phyloP scores from a whole-genome alignment of 2,113 vertebrate species.

The Syngnathoides biaculeatus region DNA sequence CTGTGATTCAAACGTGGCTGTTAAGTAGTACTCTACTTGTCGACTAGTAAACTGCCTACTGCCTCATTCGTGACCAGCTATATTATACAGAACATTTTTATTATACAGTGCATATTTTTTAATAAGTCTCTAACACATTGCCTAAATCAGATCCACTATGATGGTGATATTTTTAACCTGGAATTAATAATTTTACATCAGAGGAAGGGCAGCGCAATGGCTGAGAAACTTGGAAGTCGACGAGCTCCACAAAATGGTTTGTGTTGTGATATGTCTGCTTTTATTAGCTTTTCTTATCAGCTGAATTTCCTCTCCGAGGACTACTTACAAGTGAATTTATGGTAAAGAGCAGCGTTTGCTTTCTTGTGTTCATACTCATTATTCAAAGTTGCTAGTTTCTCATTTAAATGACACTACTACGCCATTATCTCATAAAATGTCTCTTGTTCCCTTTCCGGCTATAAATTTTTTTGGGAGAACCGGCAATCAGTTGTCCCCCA shows the following conservation, averaged over 20 bases:
- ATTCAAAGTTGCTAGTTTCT: conserved; percentile 32
- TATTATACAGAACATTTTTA: too few relatives aligned
- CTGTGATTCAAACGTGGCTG: too few relatives aligned
- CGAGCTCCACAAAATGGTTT: not conserved
- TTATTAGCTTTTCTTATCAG: not conserved
- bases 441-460: conserved; percentile 22
- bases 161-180: too few relatives aligned
- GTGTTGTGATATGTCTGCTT: not conserved
- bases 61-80: too few relatives aligned
- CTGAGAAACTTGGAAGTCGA: not conserved
- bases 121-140: too few relatives aligned
- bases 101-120: too few relatives aligned
- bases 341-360: conserved; percentile 25
- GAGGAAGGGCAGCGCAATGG: not conserved
- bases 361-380: conserved; percentile 17
- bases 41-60: too few relatives aligned
- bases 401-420: conserved; percentile 33
- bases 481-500: conserved; percentile 24
- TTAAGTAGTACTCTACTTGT: too few relatives aligned
- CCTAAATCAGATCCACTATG: too few relatives aligned
- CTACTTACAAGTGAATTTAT: conserved; percentile 27
- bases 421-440: conserved; percentile 28
- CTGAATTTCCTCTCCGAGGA: not conserved
- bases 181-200: not conserved
- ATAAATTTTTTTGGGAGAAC: conserved; percentile 16